phyloP scores from a whole-genome alignment of 2,888 invertebrate species.

The Amphipyra tragopoginis region DNA sequence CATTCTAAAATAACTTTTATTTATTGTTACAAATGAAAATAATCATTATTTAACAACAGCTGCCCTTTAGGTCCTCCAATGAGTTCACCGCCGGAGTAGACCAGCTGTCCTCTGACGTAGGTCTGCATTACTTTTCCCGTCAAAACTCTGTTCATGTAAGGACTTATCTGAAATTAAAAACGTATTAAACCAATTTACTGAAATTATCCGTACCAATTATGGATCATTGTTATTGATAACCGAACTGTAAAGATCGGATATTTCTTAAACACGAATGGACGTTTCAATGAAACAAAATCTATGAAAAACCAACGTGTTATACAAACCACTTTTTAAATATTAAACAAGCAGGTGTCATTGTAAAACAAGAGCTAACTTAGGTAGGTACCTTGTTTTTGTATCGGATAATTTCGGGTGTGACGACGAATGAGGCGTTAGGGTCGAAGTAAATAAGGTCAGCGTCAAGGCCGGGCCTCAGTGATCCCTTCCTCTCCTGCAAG shows the following conservation, averaged over 20 bases:
- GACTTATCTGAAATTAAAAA: constrained; percentile 87
- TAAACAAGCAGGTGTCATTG: too few relatives aligned
- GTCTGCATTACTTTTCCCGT: constrained; percentile 91
- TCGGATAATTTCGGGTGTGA: constrained; percentile 86
- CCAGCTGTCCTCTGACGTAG: constrained; percentile 90
- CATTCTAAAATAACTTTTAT: constrained; percentile 5
- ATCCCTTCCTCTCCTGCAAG: constrained; percentile 89
- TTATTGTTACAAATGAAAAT: constrained; percentile 7
- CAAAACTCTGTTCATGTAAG: constrained; percentile 90
- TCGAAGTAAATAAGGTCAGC: constrained; percentile 93
- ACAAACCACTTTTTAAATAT: too few relatives aligned
- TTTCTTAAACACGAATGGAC: too few relatives aligned
- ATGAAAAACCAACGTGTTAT: too few relatives aligned
- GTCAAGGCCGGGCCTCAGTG: constrained; percentile 90
- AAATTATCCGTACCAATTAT: too few relatives aligned
- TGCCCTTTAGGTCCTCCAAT: constrained; percentile 78
- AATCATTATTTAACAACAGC: constrained; percentile 72
- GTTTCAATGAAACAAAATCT: too few relatives aligned
- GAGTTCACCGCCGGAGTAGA: constrained; percentile 84
- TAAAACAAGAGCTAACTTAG: too few relatives aligned
- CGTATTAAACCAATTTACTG: too few relatives aligned
- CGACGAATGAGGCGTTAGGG: constrained; percentile 90
- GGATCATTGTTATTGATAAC: too few relatives aligned
- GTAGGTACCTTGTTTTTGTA: constrained; percentile 89
- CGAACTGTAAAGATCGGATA: too few relatives aligned